A percentile compares a stretch with the other conserved stretches of the same genome.
Evolutionary conservation across 2,113 vertebrate species (phyloP).

Genomic region (Lampris megalopsis): DNA sequence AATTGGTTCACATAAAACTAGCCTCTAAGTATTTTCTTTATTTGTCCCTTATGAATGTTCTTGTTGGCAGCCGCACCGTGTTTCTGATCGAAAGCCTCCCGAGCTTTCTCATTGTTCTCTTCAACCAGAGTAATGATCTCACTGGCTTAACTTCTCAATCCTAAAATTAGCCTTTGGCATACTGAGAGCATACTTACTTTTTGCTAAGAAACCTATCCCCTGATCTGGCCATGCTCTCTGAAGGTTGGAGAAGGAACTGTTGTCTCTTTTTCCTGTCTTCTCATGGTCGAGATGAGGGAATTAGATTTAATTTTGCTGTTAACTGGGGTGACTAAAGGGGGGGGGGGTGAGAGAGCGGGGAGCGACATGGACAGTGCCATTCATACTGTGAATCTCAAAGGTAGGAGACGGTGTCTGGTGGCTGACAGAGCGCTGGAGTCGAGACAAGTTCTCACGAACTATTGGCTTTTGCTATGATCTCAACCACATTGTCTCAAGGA

Average conservation of each 20-base stretch:
- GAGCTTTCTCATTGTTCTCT: slow-evolving; percentile 74
- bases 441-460: not conserved
- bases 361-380: slow-evolving; percentile 29
- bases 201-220: slow-evolving; percentile 60
- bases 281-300: slow-evolving; percentile 62
- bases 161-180: slow-evolving; percentile 78
- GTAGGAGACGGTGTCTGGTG: slow-evolving; percentile 29
- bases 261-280: slow-evolving; percentile 58
- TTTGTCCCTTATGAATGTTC: slow-evolving; percentile 79
- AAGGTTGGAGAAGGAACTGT: slow-evolving; percentile 54
- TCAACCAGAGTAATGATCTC: slow-evolving; percentile 78
- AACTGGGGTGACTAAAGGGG: slow-evolving; percentile 35
- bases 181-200: slow-evolving; percentile 52
- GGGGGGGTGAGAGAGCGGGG: not conserved
- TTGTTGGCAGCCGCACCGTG: slow-evolving; percentile 63
- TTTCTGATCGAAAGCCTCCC: slow-evolving; percentile 68
- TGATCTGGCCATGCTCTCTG: slow-evolving; percentile 53
- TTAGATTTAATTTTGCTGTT: slow-evolving; percentile 66
- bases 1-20: slow-evolving; percentile 77
- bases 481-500: slow-evolving; percentile 6
- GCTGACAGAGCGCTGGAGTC: slow-evolving; percentile 3
- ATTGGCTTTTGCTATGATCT: slow-evolving; percentile 39
- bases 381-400: slow-evolving; percentile 22
- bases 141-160: slow-evolving; percentile 60
- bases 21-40: slow-evolving; percentile 79